Base-by-base conservation (phyloP, 2,888 invertebrate species). In the Lasioglossum marginatum region DNA sequence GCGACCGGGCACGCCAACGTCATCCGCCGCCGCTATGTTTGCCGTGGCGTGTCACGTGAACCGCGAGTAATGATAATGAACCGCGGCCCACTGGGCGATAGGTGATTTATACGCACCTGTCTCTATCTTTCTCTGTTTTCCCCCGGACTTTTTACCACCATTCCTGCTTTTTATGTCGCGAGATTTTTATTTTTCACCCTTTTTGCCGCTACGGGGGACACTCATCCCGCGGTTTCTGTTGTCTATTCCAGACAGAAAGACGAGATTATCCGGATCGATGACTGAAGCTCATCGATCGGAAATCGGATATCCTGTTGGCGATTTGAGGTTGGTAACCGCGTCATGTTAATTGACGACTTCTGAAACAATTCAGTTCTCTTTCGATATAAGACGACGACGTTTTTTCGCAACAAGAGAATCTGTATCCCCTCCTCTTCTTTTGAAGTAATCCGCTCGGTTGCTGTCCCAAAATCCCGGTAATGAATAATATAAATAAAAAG, bases 41-140 rank as follows among this genome's bases (percentile, higher is more conserved):
- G 81, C 57, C 82, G 60, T 79, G 82, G 77, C 86, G 91, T 77
- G 86, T 85, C 90, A 88, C 73, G 77, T 83, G 89, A 87, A 90
- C 89, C 88, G 87, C 91, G 91, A 91, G 84, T 92, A 92, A 92
- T 90, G 86, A 91, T 92, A 92, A 92, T 91, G 89, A 92, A 91
- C 83, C 88, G 84, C 87, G 89, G 74, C 27, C 82, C 83, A 77
- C 84, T 72, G 88, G 60, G 86, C 88, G 83, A 91, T 89, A 87
- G 83, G 75, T 87, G 88, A 90, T 90, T 88, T 89, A 89, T 85
- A 78, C 60, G 48, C 71, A 60, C 63, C 81, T 81, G 73, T 71
- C 27, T 45, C 70, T 37, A 45, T 78, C 40, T 60, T 68, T 19
- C 57, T 45, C 14, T 34, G 43, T 63, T 70, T 6, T 6, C 6